Percentiles rank a stretch among this genome's conserved stretches.
Evolutionary conservation across 92 coral and sea anemone genomes (phyloP).

Genomic region (Micromussa lordhowensis): DNA sequence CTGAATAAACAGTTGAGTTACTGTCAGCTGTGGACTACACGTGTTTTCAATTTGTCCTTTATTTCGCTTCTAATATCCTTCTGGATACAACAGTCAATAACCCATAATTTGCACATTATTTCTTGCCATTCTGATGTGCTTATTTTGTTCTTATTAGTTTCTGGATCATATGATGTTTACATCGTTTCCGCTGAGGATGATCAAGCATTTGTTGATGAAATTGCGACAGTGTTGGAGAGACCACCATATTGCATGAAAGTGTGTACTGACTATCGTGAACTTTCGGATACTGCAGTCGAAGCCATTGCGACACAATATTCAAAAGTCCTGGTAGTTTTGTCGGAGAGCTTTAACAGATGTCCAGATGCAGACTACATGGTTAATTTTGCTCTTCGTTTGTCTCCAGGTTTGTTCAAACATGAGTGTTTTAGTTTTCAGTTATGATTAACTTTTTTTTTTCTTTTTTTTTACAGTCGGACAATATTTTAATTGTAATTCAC

Average conservation of each 20-base stretch:
- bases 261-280: constrained; percentile 86
- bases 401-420: constrained; percentile 79
- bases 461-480: no score
- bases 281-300: constrained; percentile 62
- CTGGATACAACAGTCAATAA: no score
- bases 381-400: constrained; percentile 75
- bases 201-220: constrained; percentile 76
- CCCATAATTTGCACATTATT: no score
- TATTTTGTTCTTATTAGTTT: constrained; percentile 10
- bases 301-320: constrained; percentile 80
- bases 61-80: no score
- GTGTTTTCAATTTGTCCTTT: no score
- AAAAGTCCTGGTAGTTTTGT: constrained; percentile 78
- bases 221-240: constrained; percentile 69
- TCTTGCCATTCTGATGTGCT: neutral
- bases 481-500: no score
- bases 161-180: constrained; percentile 79
- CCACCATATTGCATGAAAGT: constrained; percentile 76
- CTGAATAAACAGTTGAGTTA: no score
- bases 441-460: neutral
- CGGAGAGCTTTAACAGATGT: constrained; percentile 75
- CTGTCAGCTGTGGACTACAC: no score
- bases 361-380: constrained; percentile 84
- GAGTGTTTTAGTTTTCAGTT: neutral
- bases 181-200: constrained; percentile 82